phyloP scores from a whole-genome alignment of 2,113 vertebrate species.

The Dipodomys spectabilis region DNA sequence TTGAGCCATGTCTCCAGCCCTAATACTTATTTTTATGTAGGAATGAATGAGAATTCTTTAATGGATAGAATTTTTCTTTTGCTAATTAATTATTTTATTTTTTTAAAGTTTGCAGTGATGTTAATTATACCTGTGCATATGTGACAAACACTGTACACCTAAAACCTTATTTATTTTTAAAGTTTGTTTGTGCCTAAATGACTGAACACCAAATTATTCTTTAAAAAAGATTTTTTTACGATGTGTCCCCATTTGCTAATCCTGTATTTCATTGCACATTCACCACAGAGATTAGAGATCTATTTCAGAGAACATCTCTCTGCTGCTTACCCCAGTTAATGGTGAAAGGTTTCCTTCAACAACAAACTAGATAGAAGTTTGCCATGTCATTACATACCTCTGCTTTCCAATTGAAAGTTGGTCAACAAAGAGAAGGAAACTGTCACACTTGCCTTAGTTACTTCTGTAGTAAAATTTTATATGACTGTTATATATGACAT shows the following conservation, averaged over 20 bases:
- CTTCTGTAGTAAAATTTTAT: conserved; percentile 71
- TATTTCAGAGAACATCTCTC: background rate
- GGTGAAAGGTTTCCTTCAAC: background rate
- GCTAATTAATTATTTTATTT: background rate
- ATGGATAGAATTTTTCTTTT: conserved; percentile 26
- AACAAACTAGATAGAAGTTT: background rate
- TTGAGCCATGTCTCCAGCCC: too few relatives aligned
- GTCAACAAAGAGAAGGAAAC: conserved; percentile 59
- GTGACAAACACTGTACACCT: background rate
- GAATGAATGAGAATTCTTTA: background rate
- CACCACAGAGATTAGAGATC: background rate
- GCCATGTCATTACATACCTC: background rate
- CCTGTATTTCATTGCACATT: background rate
- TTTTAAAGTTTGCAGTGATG: background rate
- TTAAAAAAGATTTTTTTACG: background rate
- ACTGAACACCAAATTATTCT: background rate
- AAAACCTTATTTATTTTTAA: background rate
- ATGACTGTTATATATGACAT: conserved; percentile 79
- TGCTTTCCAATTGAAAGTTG: conserved; percentile 56
- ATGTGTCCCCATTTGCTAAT: background rate
- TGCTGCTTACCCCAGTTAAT: background rate
- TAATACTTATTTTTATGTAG: conserved; percentile 35
- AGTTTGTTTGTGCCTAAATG: background rate
- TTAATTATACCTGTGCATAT: background rate
- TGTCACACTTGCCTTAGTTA: conserved; percentile 55